phyloP scores from a whole-genome alignment of 1,140 invertebrate genomes.

The Drosophila lini region DNA sequence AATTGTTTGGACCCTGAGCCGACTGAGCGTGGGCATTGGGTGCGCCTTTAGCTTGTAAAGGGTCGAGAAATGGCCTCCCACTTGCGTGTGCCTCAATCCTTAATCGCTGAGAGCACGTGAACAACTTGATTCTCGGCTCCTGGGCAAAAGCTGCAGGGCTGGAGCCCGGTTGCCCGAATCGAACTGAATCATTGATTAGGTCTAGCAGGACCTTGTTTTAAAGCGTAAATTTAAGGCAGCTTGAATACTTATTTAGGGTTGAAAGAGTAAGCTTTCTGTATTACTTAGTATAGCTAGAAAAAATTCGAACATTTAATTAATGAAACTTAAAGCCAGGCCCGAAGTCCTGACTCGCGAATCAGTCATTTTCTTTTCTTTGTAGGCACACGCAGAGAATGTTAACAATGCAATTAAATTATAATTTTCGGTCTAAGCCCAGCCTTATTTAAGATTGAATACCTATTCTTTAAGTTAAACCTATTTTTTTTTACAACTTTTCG shows the following conservation, averaged over 20 bases:
- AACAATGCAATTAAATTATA: neutral
- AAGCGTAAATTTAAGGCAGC: neutral
- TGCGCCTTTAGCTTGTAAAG: slow-evolving; percentile 62
- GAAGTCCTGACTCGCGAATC: neutral
- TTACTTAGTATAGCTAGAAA: neutral
- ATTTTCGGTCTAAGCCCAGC: neutral
- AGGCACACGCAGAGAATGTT: too few species aligned
- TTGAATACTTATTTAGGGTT: neutral
- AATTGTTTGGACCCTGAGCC: slow-evolving; percentile 42
- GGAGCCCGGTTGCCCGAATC: slow-evolving; percentile 19
- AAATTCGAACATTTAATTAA: neutral
- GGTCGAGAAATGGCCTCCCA: slow-evolving; percentile 37
- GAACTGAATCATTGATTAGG: slow-evolving; percentile 48
- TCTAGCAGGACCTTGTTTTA: slow-evolving; percentile 3
- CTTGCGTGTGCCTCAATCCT: slow-evolving; percentile 56
- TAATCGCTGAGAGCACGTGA: slow-evolving; percentile 71
- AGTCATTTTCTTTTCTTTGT: neutral
- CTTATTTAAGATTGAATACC: neutral
- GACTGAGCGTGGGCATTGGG: slow-evolving; percentile 43
- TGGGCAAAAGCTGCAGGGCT: slow-evolving; percentile 3
- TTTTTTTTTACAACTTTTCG: accelerated
- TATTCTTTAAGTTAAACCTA: neutral
- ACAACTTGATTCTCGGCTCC: slow-evolving; percentile 30
- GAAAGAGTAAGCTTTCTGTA: neutral
- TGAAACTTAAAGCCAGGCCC: neutral